Percentiles rank a stretch among this genome's conserved stretches.
These are phyloP conservation scores for Strix uralensis DNA, from an alignment of 2,113 vertebrate genomes.

Conservation along the genomic window DNA sequence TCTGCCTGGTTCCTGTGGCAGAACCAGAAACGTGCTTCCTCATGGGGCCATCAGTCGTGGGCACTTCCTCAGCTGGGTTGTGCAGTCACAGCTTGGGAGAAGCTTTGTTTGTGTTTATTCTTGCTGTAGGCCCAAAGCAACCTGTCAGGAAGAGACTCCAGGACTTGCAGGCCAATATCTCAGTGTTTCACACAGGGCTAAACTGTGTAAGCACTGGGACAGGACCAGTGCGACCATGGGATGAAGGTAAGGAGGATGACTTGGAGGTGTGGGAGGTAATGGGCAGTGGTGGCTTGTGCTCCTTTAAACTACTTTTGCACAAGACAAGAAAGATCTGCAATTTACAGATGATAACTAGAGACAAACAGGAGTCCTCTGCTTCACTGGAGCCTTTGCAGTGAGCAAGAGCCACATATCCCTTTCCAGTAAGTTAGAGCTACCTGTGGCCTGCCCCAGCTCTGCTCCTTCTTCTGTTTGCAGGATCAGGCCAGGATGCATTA, in stretches of 20 bases:
- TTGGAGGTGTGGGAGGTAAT: neutral
- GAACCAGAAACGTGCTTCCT: neutral
- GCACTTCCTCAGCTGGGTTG: neutral
- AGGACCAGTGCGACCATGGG: fast-evolving
- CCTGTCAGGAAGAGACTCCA: neutral
- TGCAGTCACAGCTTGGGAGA: neutral
- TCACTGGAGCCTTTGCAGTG: neutral
- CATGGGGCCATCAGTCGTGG: fast-evolving
- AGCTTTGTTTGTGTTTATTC: neutral
- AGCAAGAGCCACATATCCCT: neutral
- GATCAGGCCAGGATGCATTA: neutral
- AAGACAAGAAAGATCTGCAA: neutral
- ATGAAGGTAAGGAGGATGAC: neutral
- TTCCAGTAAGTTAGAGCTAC: neutral
- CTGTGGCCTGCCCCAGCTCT: neutral
- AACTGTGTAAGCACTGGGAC: neutral
- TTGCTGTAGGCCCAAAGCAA: neutral
- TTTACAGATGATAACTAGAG: neutral
- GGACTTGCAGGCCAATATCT: neutral
- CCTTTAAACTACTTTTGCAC: neutral
- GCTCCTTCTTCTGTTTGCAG: neutral
- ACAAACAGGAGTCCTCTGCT: neutral
- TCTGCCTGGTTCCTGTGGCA: neutral
- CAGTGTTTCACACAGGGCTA: neutral
- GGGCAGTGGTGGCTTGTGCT: neutral